Conservation (phyloP, 2,797 vertebrate species). For the Dryobates pubescens region DNA sequence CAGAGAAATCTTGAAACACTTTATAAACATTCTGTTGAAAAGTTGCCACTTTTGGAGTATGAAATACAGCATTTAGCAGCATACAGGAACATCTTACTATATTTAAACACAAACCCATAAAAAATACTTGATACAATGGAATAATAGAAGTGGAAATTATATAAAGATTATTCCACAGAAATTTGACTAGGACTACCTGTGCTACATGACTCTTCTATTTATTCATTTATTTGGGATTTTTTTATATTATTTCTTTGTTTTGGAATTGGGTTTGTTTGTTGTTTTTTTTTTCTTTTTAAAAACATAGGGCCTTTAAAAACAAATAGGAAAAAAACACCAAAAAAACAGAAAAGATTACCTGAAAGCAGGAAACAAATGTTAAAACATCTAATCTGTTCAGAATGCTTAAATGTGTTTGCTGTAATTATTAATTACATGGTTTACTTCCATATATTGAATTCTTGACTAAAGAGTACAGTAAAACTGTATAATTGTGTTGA, state of each 20-base stretch:
- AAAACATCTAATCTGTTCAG: neutral
- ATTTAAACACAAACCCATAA: neutral
- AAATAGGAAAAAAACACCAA: too few species aligned
- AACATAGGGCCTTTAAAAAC: fast-evolving
- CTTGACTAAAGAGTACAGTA: neutral
- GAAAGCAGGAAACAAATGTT: neutral
- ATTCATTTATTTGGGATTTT: fast-evolving
- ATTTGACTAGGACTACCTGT: neutral
- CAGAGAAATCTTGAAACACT: slow-evolving; percentile 28
- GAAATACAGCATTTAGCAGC: neutral
- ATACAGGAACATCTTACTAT: neutral
- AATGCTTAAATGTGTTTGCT: neutral
- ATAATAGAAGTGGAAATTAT: neutral
- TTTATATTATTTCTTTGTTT: neutral
- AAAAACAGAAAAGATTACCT: fast-evolving
- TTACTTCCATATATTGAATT: neutral
- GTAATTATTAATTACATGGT: neutral
- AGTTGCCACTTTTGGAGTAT: neutral
- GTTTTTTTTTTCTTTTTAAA: neutral
- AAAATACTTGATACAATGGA: neutral
- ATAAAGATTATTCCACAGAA: neutral
- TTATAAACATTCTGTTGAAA: slow-evolving; percentile 2
- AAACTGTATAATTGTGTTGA: fast-evolving
- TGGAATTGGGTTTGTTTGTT: too few species aligned
- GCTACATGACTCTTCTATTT: fast-evolving